Conservation (phyloP, 1,140 invertebrate genomes). For the Dryas iulia region DNA sequence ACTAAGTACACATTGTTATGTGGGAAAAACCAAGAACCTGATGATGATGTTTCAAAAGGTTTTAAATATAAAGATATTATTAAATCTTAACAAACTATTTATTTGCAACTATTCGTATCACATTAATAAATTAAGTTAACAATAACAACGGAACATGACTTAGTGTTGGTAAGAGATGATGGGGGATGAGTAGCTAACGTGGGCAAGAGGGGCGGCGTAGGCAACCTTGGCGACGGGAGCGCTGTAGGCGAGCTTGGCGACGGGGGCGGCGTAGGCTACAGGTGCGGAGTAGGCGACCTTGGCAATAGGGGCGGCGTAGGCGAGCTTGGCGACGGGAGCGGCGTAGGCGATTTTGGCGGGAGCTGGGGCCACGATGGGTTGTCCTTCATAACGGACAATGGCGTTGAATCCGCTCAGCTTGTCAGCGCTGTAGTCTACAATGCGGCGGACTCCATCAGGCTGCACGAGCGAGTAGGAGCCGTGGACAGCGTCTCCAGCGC, state of each 20-base stretch:
- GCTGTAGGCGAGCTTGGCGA: conserved; percentile 44
- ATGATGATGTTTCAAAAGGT: too few relatives aligned
- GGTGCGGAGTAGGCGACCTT: conserved; percentile 47
- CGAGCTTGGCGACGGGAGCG: conserved; percentile 34
- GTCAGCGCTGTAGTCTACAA: conserved; percentile 82
- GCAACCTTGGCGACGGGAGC: conserved; percentile 41
- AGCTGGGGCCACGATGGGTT: conserved; percentile 39
- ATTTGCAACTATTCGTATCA: conserved; percentile 16
- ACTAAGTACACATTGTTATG: too few relatives aligned
- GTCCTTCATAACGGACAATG: conserved; percentile 58
- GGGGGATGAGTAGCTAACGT: conserved; percentile 57
- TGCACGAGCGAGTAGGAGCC: conserved; percentile 82
- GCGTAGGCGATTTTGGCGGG: conserved; percentile 48
- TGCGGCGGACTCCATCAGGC: conserved; percentile 81
- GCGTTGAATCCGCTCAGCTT: conserved; percentile 61
- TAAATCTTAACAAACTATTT: conserved; percentile 12
- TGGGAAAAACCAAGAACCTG: too few relatives aligned
- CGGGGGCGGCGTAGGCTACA: conserved; percentile 41
- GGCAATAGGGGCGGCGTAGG: conserved; percentile 41
- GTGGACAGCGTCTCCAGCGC: conserved; percentile 81
- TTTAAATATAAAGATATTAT: neutral
- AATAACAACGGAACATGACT: conserved; percentile 31
- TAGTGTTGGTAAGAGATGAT: conserved; percentile 61
- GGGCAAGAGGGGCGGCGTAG: conserved; percentile 45
- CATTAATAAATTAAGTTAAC: conserved; percentile 26